A percentile compares a stretch with the other conserved stretches of the same genome.
Evolutionary conservation across 2,797 vertebrate genomes (phyloP).

Genomic region (Myotis vivesi): DNA sequence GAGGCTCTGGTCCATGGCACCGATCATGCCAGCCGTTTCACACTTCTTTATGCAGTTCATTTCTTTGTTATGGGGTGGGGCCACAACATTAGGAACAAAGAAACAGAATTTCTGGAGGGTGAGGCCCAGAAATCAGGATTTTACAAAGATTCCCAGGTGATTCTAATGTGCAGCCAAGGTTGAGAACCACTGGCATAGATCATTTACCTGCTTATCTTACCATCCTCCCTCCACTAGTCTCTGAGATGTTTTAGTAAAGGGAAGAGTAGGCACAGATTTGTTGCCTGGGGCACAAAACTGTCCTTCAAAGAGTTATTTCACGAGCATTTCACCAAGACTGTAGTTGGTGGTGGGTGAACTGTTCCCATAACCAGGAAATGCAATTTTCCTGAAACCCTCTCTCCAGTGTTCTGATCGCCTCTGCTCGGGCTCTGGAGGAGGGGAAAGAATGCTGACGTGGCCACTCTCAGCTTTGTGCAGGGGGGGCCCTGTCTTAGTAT

Average conservation of each 20-base stretch:
- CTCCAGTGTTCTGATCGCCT: neutral
- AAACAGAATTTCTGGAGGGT: too few relatives aligned
- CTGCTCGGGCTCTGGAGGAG: neutral
- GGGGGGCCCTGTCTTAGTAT: constrained; percentile 6
- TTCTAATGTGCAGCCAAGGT: too few relatives aligned
- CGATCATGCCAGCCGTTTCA: neutral
- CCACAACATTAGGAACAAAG: too few relatives aligned
- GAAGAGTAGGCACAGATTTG: neutral
- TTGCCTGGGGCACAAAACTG: neutral
- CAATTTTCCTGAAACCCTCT: neutral
- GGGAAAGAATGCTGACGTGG: neutral
- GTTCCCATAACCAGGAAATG: neutral
- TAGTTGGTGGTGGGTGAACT: neutral
- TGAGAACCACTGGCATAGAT: neutral
- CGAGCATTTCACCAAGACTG: neutral
- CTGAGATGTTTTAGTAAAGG: neutral
- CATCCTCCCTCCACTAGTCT: neutral
- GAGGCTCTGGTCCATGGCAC: neutral
- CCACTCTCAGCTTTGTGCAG: neutral
- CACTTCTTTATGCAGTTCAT: neutral
- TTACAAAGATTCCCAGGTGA: too few relatives aligned
- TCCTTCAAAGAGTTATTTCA: neutral
- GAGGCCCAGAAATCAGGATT: too few relatives aligned
- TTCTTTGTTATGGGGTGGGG: neutral
- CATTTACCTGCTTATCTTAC: neutral